Evolutionary conservation across 1,140 invertebrate species (phyloP).

Genomic region (Lineus longissimus): DNA sequence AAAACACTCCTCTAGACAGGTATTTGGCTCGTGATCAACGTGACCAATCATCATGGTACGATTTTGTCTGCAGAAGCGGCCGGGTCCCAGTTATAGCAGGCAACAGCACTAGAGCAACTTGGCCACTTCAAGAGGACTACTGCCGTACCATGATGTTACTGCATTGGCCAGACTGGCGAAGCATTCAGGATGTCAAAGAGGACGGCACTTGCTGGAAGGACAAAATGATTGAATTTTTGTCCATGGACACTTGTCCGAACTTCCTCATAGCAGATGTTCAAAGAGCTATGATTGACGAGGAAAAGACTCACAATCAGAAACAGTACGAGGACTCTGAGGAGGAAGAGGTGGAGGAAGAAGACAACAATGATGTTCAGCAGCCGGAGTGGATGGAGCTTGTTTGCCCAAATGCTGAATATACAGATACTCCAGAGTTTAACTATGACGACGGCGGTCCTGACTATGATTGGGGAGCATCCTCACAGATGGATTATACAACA

Average conservation of each 20-base stretch:
- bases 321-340: not conserved
- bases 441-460: conserved; percentile 22
- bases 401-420: conserved; percentile 12
- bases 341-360: not conserved
- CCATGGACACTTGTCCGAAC: not conserved
- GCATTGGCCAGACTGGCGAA: conserved; percentile 4
- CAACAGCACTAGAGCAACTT: not conserved
- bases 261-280: conserved; percentile 22
- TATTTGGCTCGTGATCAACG: not conserved
- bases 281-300: conserved; percentile 7
- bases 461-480: conserved; percentile 10
- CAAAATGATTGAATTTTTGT: not conserved
- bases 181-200: not conserved
- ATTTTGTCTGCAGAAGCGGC: not conserved
- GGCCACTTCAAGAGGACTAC: not conserved
- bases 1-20: not conserved
- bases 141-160: conserved; percentile 1
- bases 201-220: conserved; percentile 9
- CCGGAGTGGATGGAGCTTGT: conserved; percentile 22
- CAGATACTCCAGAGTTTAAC: not conserved
- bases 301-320: not conserved
- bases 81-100: not conserved
- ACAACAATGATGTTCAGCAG: conserved; percentile 6
- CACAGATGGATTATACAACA: not conserved
- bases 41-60: not conserved